These are phyloP conservation scores for Plestiodon gilberti DNA, from an alignment of 2,113 vertebrate genomes.

Conservation along the genomic window DNA sequence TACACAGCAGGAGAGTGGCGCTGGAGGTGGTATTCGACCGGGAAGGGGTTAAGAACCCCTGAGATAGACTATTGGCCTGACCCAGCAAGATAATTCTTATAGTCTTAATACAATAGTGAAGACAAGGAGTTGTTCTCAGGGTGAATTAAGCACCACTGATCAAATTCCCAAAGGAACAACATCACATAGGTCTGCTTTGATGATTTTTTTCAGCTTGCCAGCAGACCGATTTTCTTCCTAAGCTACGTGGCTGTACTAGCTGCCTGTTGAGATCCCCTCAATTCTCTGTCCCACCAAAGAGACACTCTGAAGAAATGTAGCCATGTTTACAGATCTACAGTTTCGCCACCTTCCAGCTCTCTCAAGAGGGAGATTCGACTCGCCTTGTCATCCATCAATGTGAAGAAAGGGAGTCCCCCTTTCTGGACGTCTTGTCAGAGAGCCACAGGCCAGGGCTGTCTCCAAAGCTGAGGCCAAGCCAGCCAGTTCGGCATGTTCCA, in stretches of 20 bases:
- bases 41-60: no score
- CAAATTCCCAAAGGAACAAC: neutral
- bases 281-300: neutral
- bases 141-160: neutral
- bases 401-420: neutral
- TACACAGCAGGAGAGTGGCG: no score
- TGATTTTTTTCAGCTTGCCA: neutral
- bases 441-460: neutral
- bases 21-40: no score
- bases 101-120: neutral
- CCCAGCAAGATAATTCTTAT: neutral
- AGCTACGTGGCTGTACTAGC: neutral
- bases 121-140: neutral
- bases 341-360: neutral
- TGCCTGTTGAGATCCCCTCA: neutral
- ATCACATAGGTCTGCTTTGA: neutral
- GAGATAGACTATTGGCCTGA: neutral
- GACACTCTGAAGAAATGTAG: neutral
- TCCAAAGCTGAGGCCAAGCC: neutral
- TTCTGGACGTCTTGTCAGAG: constrained; percentile 10
- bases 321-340: neutral
- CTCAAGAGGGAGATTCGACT: neutral
- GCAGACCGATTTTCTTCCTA: neutral
- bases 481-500: constrained; percentile 5
- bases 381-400: neutral